A percentile compares a stretch with the other conserved stretches of the same genome.
Evolutionary conservation across 2,797 vertebrate genomes (phyloP).

Genomic region (Acipenser ruthenus): DNA sequence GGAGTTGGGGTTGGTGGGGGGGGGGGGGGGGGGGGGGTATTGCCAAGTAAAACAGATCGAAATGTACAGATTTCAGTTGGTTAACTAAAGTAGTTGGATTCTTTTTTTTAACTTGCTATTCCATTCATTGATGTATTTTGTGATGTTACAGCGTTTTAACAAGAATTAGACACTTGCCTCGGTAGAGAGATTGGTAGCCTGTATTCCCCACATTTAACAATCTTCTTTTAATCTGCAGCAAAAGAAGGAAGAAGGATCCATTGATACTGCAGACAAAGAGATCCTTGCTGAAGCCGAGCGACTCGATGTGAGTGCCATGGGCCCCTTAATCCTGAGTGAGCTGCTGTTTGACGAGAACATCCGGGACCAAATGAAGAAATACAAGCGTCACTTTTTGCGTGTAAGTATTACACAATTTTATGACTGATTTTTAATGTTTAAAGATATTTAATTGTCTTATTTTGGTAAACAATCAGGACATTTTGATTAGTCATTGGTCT

Average conservation of each 20-base stretch:
- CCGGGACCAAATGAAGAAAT: conserved; percentile 91
- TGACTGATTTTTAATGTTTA: background rate
- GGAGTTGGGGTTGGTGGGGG: too few species aligned
- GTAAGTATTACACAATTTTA: conserved; percentile 48
- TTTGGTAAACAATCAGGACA: background rate
- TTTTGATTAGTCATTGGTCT: conserved; percentile 4
- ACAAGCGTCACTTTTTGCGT: conserved; percentile 90
- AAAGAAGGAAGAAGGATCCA: conserved; percentile 83
- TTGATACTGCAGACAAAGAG: conserved; percentile 83
- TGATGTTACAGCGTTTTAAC: too few species aligned
- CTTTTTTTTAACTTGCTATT: too few species aligned
- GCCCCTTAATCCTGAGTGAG: conserved; percentile 88
- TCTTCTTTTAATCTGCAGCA: conserved; percentile 49
- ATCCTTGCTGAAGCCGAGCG: conserved; percentile 92
- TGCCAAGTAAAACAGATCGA: too few species aligned
- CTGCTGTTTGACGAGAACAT: conserved; percentile 92
- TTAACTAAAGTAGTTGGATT: background rate
- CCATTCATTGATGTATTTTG: too few species aligned
- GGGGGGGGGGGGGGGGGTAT: too few species aligned
- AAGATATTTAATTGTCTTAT: background rate
- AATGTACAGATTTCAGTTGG: too few species aligned
- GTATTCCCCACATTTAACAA: background rate
- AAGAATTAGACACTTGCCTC: too few species aligned
- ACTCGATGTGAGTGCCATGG: conserved; percentile 90
- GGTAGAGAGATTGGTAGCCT: background rate